Evolutionary conservation across 2,888 invertebrate species (phyloP).

Genomic region (Lasioglossum vierecki): DNA sequence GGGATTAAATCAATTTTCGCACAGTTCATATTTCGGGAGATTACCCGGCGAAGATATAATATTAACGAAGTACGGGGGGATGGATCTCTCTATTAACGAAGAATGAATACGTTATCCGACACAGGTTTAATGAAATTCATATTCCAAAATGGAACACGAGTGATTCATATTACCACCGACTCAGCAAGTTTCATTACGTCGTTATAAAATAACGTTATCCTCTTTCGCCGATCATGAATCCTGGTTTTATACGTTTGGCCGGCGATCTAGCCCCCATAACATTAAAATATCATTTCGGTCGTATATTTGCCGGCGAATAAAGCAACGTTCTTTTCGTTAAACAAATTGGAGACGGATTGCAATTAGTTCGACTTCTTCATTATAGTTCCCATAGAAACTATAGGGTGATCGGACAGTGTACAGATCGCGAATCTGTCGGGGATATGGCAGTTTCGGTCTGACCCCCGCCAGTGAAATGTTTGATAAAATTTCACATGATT

Average conservation of each 20-base stretch:
- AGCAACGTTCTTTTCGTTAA: not conserved
- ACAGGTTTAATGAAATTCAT: not conserved
- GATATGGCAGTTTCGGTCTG: not conserved
- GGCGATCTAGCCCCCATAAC: not conserved
- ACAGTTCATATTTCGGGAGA: not conserved
- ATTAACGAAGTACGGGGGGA: not conserved
- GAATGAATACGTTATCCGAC: not conserved
- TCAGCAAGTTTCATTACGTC: not conserved
- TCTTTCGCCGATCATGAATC: not conserved
- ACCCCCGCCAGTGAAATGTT: not conserved
- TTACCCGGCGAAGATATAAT: not conserved
- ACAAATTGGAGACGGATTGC: not conserved
- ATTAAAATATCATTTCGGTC: not conserved
- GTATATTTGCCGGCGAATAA: not conserved
- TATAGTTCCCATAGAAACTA: not conserved
- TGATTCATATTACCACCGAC: not conserved
- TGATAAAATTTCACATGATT: not conserved
- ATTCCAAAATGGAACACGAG: constrained; percentile 6
- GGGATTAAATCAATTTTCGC: not conserved
- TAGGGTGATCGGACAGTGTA: not conserved
- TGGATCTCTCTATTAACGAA: not conserved
- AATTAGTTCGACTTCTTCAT: not conserved
- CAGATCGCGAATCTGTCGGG: not conserved
- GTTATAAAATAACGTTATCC: constrained; percentile 9
- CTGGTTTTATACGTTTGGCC: not conserved